Evolutionary conservation across 2,797 vertebrate species (phyloP).

Genomic region (Anabacerthia variegaticeps): DNA sequence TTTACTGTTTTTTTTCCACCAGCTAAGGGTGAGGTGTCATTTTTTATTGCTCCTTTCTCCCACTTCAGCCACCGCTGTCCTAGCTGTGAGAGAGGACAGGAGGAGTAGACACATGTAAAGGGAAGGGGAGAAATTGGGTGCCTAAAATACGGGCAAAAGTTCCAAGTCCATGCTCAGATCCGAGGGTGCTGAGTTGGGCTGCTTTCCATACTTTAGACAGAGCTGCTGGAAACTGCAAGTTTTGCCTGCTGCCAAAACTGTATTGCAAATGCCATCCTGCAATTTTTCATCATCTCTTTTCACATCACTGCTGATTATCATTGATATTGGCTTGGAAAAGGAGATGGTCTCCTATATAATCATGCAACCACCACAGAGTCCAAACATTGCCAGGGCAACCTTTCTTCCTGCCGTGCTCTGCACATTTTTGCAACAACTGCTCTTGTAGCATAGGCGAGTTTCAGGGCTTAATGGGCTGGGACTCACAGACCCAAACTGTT

Average conservation of each 20-base stretch:
- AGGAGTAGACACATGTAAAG: neutral
- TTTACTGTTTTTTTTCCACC: neutral
- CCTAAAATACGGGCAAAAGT: neutral
- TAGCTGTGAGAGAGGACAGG: neutral
- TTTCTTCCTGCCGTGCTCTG: neutral
- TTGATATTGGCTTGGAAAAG: slow-evolving; percentile 5
- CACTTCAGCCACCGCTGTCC: neutral
- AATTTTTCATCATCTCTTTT: slow-evolving; percentile 29
- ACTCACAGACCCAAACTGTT: neutral
- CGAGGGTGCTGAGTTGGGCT: neutral
- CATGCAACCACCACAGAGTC: neutral
- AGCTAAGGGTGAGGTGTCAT: neutral
- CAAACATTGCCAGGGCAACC: neutral
- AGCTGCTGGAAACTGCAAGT: neutral
- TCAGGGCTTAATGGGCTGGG: neutral
- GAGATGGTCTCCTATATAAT: neutral
- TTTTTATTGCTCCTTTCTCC: neutral
- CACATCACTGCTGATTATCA: neutral
- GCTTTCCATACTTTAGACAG: neutral
- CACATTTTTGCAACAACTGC: neutral
- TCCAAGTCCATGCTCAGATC: neutral
- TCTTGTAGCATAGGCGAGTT: neutral
- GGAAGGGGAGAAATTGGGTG: neutral
- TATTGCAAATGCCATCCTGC: slow-evolving; percentile 7
- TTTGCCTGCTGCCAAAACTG: neutral